Evolutionary conservation across 2,113 vertebrate genomes (phyloP), one percentile per base, ranked within the genome.

Genomic region (Prionailurus bengalensis): DNA sequence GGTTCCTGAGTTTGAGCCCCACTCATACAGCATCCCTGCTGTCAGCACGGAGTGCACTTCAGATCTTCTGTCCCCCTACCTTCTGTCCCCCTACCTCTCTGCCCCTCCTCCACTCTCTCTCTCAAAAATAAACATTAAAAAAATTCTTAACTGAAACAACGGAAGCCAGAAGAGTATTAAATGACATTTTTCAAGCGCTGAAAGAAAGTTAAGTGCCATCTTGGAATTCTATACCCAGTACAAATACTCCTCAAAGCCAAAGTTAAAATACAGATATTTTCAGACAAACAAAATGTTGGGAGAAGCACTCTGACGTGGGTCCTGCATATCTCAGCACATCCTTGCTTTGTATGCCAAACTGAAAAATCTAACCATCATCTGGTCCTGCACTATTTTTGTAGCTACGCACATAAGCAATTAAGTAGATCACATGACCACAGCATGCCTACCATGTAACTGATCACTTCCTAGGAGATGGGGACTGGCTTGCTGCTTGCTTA

Each of bases 181-280:
- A 65, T 53, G 61, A 65, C 21, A 51, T 31, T 73, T 84, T 88
- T 78, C 6, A 76, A 84, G 27, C 33, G 29, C 45, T 61, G 21
- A 76, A 78, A 70, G 39, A 95, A 88, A 88, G 79, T 79, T 79
- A 71, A 79, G 25, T 66, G 5, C 8, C 48, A 63, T 23, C 39
- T 27, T 39, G 68, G n/a, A 92, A 51, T 83, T 39, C 76, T 68
- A 74, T 29, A 71, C 63, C 73, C 45, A 63, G 36, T 58, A 68
- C 91, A 95, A 95, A 27, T 68, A 55, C 1, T 66, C 71, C 82
- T 96, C 39, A 82, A 83, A 89, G 89, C 29, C 51, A 39, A 88
- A 81, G 68, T 33, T 58, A 51, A 85, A 91, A 79, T 70, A 84
- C 84, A 66, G 29, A 71, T 71, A 66, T 45, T 68, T 66, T 42